phyloP scores from a whole-genome alignment of 2,888 invertebrate species.

The Macaria liturata region DNA sequence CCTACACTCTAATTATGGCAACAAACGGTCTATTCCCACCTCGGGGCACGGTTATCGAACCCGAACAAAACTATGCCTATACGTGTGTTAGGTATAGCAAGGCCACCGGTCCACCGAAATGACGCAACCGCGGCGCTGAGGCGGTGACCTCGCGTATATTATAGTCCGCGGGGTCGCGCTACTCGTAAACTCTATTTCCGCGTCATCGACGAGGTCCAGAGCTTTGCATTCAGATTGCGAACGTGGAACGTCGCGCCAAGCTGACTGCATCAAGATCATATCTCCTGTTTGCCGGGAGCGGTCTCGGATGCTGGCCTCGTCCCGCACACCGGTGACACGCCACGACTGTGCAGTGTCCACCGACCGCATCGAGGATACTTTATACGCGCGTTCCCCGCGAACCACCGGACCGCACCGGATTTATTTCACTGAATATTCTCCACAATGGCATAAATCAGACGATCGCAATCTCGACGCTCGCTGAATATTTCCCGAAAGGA shows the following conservation, averaged over 20 bases:
- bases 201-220: constrained; percentile 53
- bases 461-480: constrained; percentile 50
- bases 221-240: constrained; percentile 60
- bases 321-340: constrained; percentile 50
- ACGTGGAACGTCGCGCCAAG: constrained; percentile 51
- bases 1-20: constrained; percentile 65
- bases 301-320: constrained; percentile 44
- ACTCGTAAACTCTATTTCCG: constrained; percentile 72
- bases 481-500: constrained; percentile 54
- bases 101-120: constrained; percentile 51
- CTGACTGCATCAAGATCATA: constrained; percentile 46
- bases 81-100: constrained; percentile 54
- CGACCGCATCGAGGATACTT: constrained; percentile 58
- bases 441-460: constrained; percentile 54
- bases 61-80: constrained; percentile 50
- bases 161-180: constrained; percentile 51
- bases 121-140: constrained; percentile 60
- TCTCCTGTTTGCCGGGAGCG: constrained; percentile 36
- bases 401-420: constrained; percentile 62
- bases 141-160: constrained; percentile 68
- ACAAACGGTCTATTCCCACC: constrained; percentile 66
- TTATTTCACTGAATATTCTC: constrained; percentile 63
- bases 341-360: constrained; percentile 46
- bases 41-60: constrained; percentile 70
- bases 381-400: constrained; percentile 45